A percentile compares a stretch with the other conserved stretches of the same genome.
phyloP scores from a whole-genome alignment of 2,888 invertebrate genomes.

The Diadromus collaris region DNA sequence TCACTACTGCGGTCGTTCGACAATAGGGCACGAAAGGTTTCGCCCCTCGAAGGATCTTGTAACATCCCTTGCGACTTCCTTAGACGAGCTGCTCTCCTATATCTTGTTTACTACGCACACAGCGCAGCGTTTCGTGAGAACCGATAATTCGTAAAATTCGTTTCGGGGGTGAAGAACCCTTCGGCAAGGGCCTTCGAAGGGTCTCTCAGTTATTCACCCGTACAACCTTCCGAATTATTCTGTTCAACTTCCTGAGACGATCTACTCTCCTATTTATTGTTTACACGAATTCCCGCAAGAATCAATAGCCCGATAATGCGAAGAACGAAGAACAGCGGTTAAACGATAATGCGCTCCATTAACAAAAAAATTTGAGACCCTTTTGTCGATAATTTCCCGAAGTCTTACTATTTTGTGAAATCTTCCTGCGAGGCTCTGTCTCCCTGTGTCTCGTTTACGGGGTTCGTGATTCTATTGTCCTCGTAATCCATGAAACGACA shows the following conservation, averaged over 20 bases:
- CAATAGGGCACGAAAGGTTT: background rate
- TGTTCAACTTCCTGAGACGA: slow-evolving; percentile 27
- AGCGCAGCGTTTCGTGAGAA: background rate
- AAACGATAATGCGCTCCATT: background rate
- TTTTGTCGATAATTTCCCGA: background rate
- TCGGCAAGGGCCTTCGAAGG: background rate
- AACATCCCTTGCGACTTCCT: slow-evolving; percentile 36
- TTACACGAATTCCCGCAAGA: background rate
- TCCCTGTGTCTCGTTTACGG: slow-evolving; percentile 66
- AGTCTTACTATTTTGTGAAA: background rate
- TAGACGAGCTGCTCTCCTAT: slow-evolving; percentile 60
- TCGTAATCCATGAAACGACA: background rate
- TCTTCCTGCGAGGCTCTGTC: slow-evolving; percentile 54
- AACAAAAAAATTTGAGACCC: too few species aligned
- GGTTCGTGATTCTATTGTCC: slow-evolving; percentile 6
- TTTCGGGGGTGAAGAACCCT: background rate
- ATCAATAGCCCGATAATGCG: background rate
- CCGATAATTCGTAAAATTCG: slow-evolving; percentile 4
- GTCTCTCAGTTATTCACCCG: background rate
- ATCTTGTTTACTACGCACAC: slow-evolving; percentile 59
- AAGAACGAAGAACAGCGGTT: background rate
- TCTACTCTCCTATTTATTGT: slow-evolving; percentile 56
- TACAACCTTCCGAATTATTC: background rate
- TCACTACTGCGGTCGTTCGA: background rate
- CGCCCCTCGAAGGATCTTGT: slow-evolving; percentile 6